A percentile compares a stretch with the other conserved stretches of the same genome.
phyloP scores from a whole-genome alignment of 2,797 vertebrate species.

The Acestrorhynchus altus region DNA sequence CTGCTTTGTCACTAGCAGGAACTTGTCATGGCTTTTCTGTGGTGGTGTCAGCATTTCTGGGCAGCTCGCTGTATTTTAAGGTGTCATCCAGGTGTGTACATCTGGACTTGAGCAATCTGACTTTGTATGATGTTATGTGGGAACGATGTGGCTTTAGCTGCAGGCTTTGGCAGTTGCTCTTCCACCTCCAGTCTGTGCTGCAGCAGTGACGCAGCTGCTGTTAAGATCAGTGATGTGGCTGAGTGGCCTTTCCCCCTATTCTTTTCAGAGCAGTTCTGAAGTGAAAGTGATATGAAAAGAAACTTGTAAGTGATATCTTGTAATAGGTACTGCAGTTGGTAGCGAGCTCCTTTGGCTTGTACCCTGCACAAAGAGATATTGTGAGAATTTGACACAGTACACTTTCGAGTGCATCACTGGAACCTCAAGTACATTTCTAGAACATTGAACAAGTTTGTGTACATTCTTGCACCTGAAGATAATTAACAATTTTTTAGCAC shows the following conservation, averaged over 20 bases:
- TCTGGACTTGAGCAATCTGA: slow-evolving; percentile 19
- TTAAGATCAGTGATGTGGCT: slow-evolving; percentile 16
- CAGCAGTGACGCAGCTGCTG: slow-evolving; percentile 13
- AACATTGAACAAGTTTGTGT: too few species aligned
- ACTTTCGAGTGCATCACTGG: too few species aligned
- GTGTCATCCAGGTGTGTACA: slow-evolving; percentile 30
- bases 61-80: slow-evolving; percentile 7
- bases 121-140: slow-evolving; percentile 29
- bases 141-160: slow-evolving; percentile 13
- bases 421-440: too few species aligned
- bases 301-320: not conserved
- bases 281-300: not conserved
- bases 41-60: slow-evolving; percentile 29
- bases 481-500: too few species aligned
- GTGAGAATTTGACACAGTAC: too few species aligned
- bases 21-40: slow-evolving; percentile 49
- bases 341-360: not conserved
- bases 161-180: not conserved
- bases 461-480: too few species aligned
- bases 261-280: not conserved
- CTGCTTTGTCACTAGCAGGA: slow-evolving; percentile 46
- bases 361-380: not conserved
- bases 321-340: not conserved
- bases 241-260: not conserved
- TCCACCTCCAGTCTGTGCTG: not conserved